These are phyloP conservation scores for Amphiprion percula DNA, from an alignment of 2,113 vertebrate species.

Conservation along the genomic window DNA sequence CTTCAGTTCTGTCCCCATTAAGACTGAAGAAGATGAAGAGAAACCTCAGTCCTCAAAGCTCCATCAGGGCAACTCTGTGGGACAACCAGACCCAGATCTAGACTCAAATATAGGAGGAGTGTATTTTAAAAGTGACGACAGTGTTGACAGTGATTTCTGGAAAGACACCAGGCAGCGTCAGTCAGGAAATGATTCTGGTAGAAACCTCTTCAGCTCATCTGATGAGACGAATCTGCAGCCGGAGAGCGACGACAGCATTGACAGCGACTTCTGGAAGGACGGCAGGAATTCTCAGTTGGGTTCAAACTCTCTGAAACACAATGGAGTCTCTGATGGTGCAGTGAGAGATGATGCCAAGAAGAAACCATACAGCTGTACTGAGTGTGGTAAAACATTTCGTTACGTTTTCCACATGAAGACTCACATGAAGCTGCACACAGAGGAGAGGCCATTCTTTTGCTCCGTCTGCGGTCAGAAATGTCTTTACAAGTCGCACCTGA, in stretches of 20 bases:
- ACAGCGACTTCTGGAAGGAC: conserved; percentile 1
- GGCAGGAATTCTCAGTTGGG: neutral
- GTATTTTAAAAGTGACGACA: neutral
- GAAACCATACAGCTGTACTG: conserved; percentile 32
- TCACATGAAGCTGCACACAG: conserved; percentile 32
- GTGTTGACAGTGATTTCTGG: neutral
- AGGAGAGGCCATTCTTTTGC: conserved; percentile 34
- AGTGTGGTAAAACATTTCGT: conserved; percentile 26
- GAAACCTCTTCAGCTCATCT: neutral
- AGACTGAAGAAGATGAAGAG: too few relatives aligned
- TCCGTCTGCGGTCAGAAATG: neutral
- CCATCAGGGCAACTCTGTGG: too few relatives aligned
- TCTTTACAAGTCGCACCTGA: conserved; percentile 3
- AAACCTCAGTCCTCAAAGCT: too few relatives aligned
- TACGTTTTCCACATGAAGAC: conserved; percentile 19
- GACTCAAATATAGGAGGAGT: too few relatives aligned
- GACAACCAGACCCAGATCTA: too few relatives aligned
- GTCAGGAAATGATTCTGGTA: neutral
- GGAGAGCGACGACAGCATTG: neutral
- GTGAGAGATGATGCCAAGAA: neutral
- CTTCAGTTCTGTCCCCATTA: neutral
- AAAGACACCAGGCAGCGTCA: neutral
- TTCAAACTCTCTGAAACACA: neutral
- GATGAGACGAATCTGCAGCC: neutral
- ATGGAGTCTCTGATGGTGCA: neutral